phyloP scores from a whole-genome alignment of 2,797 vertebrate species.

The Tragopan temminckii region DNA sequence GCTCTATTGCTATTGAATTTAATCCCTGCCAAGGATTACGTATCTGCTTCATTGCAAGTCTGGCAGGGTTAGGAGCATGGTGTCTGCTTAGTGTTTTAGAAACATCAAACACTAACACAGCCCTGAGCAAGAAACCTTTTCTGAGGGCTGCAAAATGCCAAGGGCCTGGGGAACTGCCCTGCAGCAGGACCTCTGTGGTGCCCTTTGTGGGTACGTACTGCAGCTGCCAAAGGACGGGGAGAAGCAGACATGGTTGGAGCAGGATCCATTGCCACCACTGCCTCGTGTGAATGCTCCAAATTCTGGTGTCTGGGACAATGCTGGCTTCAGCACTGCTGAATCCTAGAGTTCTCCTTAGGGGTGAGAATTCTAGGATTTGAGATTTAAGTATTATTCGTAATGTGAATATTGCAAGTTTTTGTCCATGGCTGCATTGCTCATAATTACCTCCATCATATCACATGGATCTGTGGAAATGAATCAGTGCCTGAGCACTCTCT shows the following conservation, averaged over 20 bases:
- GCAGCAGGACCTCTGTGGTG: neutral
- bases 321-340: neutral
- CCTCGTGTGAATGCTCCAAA: neutral
- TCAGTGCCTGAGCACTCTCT: neutral
- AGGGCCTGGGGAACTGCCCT: neutral
- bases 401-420: neutral
- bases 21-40: constrained; percentile 62
- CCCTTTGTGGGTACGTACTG: neutral
- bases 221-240: neutral
- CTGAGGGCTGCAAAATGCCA: constrained; percentile 14
- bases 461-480: neutral
- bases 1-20: constrained; percentile 29
- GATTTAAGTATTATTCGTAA: neutral
- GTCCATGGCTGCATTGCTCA: neutral
- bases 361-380: neutral
- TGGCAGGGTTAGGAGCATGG: constrained; percentile 51
- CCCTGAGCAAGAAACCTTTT: constrained; percentile 20
- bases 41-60: constrained; percentile 42
- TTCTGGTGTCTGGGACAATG: neutral
- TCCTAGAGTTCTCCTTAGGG: neutral
- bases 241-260: neutral
- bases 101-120: constrained; percentile 46
- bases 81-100: constrained; percentile 51
- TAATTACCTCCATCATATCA: neutral
- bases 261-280: neutral